These are phyloP conservation scores for Corythaixoides concolor DNA, from an alignment of 2,113 vertebrate genomes.

Conservation along the genomic window DNA sequence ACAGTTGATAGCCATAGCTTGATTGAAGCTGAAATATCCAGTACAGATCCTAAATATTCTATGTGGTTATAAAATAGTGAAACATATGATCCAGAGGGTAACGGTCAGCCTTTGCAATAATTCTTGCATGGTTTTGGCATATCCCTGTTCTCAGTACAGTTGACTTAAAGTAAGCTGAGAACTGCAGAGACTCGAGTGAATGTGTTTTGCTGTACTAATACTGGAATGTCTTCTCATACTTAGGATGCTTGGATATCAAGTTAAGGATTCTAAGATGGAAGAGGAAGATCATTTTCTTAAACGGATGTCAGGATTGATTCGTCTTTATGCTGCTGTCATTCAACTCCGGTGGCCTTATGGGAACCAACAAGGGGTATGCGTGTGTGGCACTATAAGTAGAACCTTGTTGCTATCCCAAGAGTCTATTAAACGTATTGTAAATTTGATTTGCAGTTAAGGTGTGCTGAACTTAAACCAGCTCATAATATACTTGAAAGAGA, in stretches of 20 bases:
- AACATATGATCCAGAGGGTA: background rate
- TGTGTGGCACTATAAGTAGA: background rate
- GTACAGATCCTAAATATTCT: background rate
- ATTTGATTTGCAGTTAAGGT: background rate
- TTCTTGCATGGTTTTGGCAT: background rate
- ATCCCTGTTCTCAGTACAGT: background rate
- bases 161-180: background rate
- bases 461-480: background rate
- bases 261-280: conserved; percentile 84
- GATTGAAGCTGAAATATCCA: background rate
- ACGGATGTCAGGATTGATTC: conserved; percentile 96
- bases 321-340: conserved; percentile 92
- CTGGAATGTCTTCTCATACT: background rate
- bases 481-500: background rate
- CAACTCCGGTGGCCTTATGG: conserved; percentile 88
- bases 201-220: background rate
- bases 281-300: conserved; percentile 93
- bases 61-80: background rate
- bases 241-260: conserved; percentile 90
- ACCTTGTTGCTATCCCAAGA: background rate
- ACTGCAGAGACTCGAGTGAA: background rate
- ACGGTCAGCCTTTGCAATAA: background rate
- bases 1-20: background rate
- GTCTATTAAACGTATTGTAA: background rate
- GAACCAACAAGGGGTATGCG: conserved; percentile 80